Base-by-base conservation (phyloP, 2,888 invertebrate genomes). In the Drosophila pseudotakahashii region DNA sequence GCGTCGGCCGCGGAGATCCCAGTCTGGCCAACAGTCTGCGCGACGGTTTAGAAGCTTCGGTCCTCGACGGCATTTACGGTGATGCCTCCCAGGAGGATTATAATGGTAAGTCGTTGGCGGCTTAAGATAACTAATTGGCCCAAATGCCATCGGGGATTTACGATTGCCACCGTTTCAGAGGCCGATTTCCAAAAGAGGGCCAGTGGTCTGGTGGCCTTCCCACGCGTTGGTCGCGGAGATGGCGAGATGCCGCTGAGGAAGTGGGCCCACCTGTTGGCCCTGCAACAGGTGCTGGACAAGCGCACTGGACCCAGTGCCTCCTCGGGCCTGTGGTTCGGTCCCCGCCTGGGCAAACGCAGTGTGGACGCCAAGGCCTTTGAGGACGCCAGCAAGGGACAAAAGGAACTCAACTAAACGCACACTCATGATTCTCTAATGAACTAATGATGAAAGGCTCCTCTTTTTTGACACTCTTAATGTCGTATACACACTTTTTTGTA, bases 301-400 rank as follows among this genome's bases (percentile, higher is more conserved):
- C 90, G 91, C 34, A 90, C 90, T 1, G 91, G 90, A 48, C 91
- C 91, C 7, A 90, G 91, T 59, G 91, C 91, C 47, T 92, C 91
- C 39, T 91, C 92, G 23, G 93, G 93, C 0, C 93, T 95, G 92
- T 95, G 95, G 95, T 95, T 95, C 79, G 95, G 95, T 39, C 95
- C 95, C 0, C 92, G 95, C 45, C 92, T 95, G 26, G 95, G 94
- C 61, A 93, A 94, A 70, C 90, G 90, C n/a, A 90, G 90, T 60
- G 76, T 89, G 5, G 76, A 81, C 50, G 77, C 60, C 19, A 84
- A 81, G 53, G 73, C 84, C 32, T 81, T 75, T 42, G 32, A 68
- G 4, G 68, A 62, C n/a, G 55, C 55, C 3, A 32, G 19, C 39
- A 76, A 82, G 19, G 78, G 63, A 9, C 78, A 87, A 42, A 85